Evolutionary conservation across 2,113 vertebrate genomes (phyloP), one percentile per base, ranked within the genome.

Genomic region (Ictalurus furcatus): DNA sequence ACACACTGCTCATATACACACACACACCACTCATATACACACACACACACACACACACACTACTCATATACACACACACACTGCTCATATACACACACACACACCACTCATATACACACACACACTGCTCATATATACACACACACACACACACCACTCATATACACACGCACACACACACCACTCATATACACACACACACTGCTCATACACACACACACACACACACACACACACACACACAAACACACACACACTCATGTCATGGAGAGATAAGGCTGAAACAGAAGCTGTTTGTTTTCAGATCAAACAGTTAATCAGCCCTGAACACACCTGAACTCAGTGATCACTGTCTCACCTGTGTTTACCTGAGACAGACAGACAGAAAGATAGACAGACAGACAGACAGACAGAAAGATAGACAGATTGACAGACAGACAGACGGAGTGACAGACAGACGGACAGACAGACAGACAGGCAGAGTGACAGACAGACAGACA

Each of bases 201-300:
- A 37, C 37, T n/a, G 3, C 37, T 37, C 37, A 40, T 4, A 28
- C 30, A 37, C 30, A 37, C 69, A 71, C 30, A 71, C 30, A 71
- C 30, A 19, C 67, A 34, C n/a, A 69, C 14, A 69, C 67, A 69
- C 67, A 69, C n/a, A 34, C 16, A 65, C 25, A 65, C 25, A 65
- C 44, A 48, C 44, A 48, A 0, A 48, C 44, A 19, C 80, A 83
- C 56, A 61, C 80, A 82, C 80, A 13, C 7, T 25, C 14, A 83
- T 34, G 16, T 14, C 9, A 13, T 81, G n/a, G 8, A 34, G 54
- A 58, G 79, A 58, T 83, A 61, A 83, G 11, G 19, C 34, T 83
- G 30, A 83, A 83, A 83, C 30, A 23, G 80, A 59, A 82, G 58
- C 30, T 83, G 34, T 61, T 83, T 83, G 81, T 63, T 61, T 40